Percentiles rank a stretch among this genome's conserved stretches.
Evolutionary conservation across 1,140 invertebrate species (phyloP).

Genomic region (Temnothorax curvispinosus): DNA sequence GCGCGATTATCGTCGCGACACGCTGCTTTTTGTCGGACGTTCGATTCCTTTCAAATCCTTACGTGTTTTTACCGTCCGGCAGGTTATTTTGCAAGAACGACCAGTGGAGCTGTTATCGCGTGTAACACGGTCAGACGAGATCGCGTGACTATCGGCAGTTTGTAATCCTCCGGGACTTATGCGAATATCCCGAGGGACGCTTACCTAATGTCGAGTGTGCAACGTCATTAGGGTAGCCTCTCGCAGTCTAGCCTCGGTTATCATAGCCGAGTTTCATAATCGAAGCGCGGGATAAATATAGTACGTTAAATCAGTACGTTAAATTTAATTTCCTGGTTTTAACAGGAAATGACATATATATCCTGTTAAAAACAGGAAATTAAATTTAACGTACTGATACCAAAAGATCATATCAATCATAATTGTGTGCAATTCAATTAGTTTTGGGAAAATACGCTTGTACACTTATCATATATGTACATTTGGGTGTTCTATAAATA

Average conservation of each 20-base stretch:
- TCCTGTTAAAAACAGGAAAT: background rate
- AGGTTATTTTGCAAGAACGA: conserved; percentile 34
- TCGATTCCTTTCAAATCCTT: background rate
- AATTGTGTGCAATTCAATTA: background rate
- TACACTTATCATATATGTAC: background rate
- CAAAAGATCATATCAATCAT: background rate
- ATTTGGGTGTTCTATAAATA: background rate
- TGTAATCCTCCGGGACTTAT: conserved; percentile 51
- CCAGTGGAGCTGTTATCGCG: conserved; percentile 1
- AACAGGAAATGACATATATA: background rate
- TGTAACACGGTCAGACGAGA: conserved; percentile 9
- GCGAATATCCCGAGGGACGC: conserved; percentile 62
- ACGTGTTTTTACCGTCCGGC: background rate
- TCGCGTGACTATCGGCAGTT: conserved; percentile 61
- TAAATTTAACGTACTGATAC: background rate
- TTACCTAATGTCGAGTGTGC: conserved; percentile 53
- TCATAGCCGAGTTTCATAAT: conserved; percentile 25
- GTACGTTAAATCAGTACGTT: no score
- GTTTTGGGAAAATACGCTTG: background rate
- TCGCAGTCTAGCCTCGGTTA: background rate
- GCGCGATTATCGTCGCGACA: background rate
- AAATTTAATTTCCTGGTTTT: no score
- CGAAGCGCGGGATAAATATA: background rate
- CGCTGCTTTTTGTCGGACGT: background rate
- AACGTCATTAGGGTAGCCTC: conserved; percentile 57